Evolutionary conservation across 2,113 vertebrate genomes (phyloP), one percentile per base, ranked within the genome.

Genomic region (Pachycephala philippinensis): DNA sequence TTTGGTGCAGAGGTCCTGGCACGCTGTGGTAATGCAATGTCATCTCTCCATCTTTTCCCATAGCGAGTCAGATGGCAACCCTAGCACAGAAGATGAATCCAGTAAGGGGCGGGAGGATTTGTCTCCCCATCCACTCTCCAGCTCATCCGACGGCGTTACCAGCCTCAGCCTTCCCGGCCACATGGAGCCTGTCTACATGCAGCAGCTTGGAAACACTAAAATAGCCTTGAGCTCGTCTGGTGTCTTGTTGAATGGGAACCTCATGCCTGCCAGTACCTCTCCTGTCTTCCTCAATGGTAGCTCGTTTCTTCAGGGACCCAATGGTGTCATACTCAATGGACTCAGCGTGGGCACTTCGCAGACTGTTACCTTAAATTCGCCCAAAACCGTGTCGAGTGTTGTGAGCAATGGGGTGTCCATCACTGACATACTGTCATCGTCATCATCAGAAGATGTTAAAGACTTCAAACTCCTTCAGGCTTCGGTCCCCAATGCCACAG

Each of bases 61-160:
- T 54, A 99, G 99, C 82, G 99, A 99, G 96, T 99, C 99, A 35
- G 99, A 99, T 95, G 99, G 99, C 69, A 99, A 99, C 97, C 99
- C 99, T 97, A 99, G 99, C 98, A 99, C 99, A 72, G 99, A 99
- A 97, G 99, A 99, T 92, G 99, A 99, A 97, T 99, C 99, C 81
- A 99, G 99, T 97, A 99, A 99, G 96, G 99, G 99, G 45, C 99
- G 99, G 77, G 99, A 99, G 79, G 99, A 99, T 97, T 87, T 99
- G 86, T 99, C 99, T 92, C 99, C 99, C 42, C 98, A 99, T 61
- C 98, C 99, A 1, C 98, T 99, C 83, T 99, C 99, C 33, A 98
- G 98, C 91, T 98, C 99, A 11, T 99, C 99, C 0, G 99, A 99
- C 3, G 97, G 98, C 1, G 95, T 99, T 52, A 96, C 98, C 96